These are phyloP conservation scores for Calliphora vicina DNA, from an alignment of 1,140 invertebrate species.

Conservation along the genomic window DNA sequence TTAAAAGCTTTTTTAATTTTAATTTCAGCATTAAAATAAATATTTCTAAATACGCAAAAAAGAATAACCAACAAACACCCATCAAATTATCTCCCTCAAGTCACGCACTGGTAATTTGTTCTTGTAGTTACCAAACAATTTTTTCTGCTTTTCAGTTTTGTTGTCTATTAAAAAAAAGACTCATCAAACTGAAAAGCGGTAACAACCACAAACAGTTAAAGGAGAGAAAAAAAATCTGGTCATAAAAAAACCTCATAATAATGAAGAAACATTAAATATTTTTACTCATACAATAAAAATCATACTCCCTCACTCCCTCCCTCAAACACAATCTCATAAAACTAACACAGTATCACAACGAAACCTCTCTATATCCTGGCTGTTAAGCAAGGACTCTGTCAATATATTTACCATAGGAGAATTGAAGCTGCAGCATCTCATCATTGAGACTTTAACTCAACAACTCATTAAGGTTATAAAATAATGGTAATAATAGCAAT, in stretches of 20 bases:
- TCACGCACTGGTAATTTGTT: neutral
- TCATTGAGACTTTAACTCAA: slow-evolving; percentile 6
- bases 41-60: too few relatives aligned
- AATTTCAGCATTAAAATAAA: too few relatives aligned
- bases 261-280: neutral
- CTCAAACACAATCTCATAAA: neutral
- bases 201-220: neutral
- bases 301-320: neutral
- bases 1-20: too few relatives aligned
- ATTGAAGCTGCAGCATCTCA: neutral
- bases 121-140: neutral
- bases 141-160: neutral
- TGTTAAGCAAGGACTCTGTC: too few relatives aligned
- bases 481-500: slow-evolving; percentile 13
- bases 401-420: neutral
- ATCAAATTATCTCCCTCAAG: neutral
- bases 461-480: slow-evolving; percentile 28
- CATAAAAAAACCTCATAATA: neutral
- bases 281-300: neutral
- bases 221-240: neutral
- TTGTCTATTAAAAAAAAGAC: neutral
- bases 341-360: neutral
- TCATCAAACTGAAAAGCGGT: neutral
- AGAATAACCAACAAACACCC: too few relatives aligned
- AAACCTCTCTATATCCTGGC: too few relatives aligned